Evolutionary conservation across 2,888 invertebrate genomes (phyloP), one percentile per base, ranked within the genome.

Genomic region (Caradrina kadenii): DNA sequence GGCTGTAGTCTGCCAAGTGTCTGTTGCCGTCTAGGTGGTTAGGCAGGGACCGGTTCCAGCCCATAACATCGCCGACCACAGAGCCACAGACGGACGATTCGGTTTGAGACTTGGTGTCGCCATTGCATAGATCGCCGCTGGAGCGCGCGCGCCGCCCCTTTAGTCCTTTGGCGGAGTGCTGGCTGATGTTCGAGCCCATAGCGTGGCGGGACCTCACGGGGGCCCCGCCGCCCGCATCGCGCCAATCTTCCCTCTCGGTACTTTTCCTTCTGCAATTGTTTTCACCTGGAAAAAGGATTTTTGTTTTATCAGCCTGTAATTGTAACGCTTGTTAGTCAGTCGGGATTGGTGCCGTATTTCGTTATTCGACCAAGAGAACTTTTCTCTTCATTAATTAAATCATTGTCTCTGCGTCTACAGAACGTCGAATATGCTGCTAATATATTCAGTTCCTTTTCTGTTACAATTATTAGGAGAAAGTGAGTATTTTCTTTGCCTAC

Each of bases 181-280:
- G 97, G 96, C 97, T 97, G 89, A 97, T 97, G 96, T 97, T 98
- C 75, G 97, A 97, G 91, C 98, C 98, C 98, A 98, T 98, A 87
- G 93, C 96, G 88, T 89, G 94, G 94, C 93, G 94, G 93, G 93
- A 93, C 93, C 94, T 94, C 90, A 95, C 76, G 89, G 86, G 90
- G 94, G 95, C 89, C 94, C 95, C 95, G 94, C 94, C 94, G 87
- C 86, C 91, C 87, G 84, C 93, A 93, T 94, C 83, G 85, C 89
- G 92, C 84, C 93, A 87, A 85, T 83, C 87, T 85, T 90, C 85
- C 63, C 84, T 76, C 69, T 85, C 84, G 56, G 85, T 86, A 81
- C 86, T 87, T 42, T 73, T 81, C 50, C 82, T 81, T 58, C 86
- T 86, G 78, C 85, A 86, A 76, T 84, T 86, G 85, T 83, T 87